A percentile compares a stretch with the other conserved stretches of the same genome.
phyloP scores from a whole-genome alignment of 1,140 invertebrate genomes.

The Acyrthosiphon pisum region DNA sequence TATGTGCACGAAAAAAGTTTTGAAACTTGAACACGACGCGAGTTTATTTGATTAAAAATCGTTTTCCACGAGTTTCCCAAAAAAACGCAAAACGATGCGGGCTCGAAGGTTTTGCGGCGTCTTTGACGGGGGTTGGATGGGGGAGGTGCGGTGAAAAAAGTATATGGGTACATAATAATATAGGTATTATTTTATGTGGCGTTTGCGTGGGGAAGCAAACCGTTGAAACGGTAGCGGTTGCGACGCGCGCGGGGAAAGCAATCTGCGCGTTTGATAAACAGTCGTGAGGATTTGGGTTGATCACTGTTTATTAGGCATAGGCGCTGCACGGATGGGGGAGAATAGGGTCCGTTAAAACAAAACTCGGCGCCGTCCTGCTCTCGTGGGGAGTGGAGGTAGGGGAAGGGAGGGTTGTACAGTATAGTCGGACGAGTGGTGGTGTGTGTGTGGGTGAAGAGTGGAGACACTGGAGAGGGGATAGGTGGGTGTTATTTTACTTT shows the following conservation, averaged over 20 bases:
- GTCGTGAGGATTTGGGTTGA: slow-evolving; percentile 53
- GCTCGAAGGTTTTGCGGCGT: neutral
- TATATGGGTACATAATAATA: neutral
- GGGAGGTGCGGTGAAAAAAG: neutral
- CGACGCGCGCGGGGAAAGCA: neutral
- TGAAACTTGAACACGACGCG: neutral
- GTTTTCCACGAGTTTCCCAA: slow-evolving; percentile 14
- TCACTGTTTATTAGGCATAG: slow-evolving; percentile 51
- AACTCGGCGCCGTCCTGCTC: neutral
- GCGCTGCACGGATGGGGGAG: neutral
- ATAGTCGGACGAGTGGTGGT: neutral
- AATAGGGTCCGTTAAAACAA: neutral
- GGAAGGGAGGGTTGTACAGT: no score
- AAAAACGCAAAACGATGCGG: neutral
- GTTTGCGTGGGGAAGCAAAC: neutral
- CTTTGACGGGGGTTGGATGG: no score
- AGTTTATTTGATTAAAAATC: slow-evolving; percentile 42
- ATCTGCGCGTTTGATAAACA: slow-evolving; percentile 54
- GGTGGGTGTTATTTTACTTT: slow-evolving; percentile 38
- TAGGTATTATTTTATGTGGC: neutral
- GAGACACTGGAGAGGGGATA: neutral
- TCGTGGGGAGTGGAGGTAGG: no score
- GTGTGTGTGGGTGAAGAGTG: neutral
- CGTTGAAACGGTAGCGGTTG: neutral
- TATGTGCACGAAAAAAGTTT: neutral